Percentiles rank a stretch among this genome's conserved stretches.
These are phyloP conservation scores for Eupeodes corollae DNA, from an alignment of 1,140 invertebrate genomes.

Conservation along the genomic window DNA sequence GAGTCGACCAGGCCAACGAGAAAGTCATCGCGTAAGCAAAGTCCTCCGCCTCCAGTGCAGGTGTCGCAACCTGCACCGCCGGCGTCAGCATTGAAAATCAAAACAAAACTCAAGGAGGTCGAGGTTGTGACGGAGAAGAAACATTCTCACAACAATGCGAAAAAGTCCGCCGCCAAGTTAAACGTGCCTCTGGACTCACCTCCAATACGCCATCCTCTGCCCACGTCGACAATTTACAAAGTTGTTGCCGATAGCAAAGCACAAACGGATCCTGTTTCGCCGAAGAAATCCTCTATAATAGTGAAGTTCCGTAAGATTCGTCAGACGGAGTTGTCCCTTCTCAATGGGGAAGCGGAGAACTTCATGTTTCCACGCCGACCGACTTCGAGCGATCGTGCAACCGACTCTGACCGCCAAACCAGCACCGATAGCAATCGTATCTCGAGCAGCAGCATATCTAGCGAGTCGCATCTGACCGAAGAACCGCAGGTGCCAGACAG, in stretches of 20 bases:
- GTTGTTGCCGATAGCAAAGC: conserved; percentile 17
- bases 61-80: conserved; percentile 6
- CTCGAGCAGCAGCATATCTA: conserved; percentile 17
- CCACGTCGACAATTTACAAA: conserved; percentile 28
- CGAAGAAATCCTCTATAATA: conserved; percentile 44
- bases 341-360: conserved; percentile 71
- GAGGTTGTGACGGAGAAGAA: not conserved
- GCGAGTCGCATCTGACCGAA: conserved; percentile 10
- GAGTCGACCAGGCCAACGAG: conserved; percentile 7
- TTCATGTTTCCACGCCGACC: conserved; percentile 68
- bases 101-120: not conserved
- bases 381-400: conserved; percentile 36
- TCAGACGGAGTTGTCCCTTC: conserved; percentile 55
- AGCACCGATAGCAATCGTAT: conserved; percentile 22
- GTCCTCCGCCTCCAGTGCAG: not conserved
- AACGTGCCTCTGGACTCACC: conserved; percentile 20
- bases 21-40: not conserved
- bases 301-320: conserved; percentile 62
- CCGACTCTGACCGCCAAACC: conserved; percentile 40
- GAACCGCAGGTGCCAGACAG: too few relatives aligned
- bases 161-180: conserved; percentile 13
- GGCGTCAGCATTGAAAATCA: conserved; percentile 2
- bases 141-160: conserved; percentile 6
- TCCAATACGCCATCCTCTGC: conserved; percentile 28
- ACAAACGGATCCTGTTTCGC: conserved; percentile 11